Percentiles rank a stretch among this genome's conserved stretches.
Evolutionary conservation across 2,888 invertebrate species (phyloP).

Genomic region (Cloeon dipterum): DNA sequence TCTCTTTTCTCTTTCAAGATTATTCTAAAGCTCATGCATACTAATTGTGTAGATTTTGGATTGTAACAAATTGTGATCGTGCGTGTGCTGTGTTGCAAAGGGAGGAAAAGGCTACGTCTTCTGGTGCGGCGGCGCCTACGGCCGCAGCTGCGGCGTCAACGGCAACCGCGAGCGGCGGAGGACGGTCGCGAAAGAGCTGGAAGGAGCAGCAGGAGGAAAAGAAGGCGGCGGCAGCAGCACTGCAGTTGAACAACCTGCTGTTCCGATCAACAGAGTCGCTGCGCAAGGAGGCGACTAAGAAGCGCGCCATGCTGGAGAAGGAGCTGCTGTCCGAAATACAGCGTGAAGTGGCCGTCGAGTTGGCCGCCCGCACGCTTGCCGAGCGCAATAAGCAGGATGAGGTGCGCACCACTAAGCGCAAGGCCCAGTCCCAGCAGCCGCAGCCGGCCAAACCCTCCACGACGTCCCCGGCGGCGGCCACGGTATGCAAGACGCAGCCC

Average conservation of each 20-base stretch:
- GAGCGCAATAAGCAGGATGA: conserved; percentile 46
- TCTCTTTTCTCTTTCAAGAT: too few relatives aligned
- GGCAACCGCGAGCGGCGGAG: conserved; percentile 12
- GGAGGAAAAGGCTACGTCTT: too few relatives aligned
- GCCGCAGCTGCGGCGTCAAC: too few relatives aligned
- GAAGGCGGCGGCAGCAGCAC: conserved; percentile 25
- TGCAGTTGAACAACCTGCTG: conserved; percentile 44
- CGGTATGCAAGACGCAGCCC: conserved; percentile 13
- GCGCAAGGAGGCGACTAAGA: conserved; percentile 82
- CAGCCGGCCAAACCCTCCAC: conserved; percentile 12
- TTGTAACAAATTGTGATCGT: too few relatives aligned
- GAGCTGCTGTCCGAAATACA: conserved; percentile 77
- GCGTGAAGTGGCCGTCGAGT: conserved; percentile 51
- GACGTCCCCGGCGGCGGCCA: conserved; percentile 10
- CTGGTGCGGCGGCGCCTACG: too few relatives aligned
- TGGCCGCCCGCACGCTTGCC: conserved; percentile 43
- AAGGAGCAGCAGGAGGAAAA: conserved; percentile 25
- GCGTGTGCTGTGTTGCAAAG: too few relatives aligned
- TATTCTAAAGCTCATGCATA: too few relatives aligned
- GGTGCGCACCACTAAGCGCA: conserved; percentile 29
- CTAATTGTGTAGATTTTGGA: too few relatives aligned
- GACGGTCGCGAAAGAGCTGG: too few relatives aligned
- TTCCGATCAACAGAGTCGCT: conserved; percentile 77
- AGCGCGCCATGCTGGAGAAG: conserved; percentile 67
- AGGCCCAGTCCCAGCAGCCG: conserved; percentile 22